These are phyloP conservation scores for Morbakka virulenta DNA, from an alignment of 30 jellyfish, hydroid and myxozoan genomes.

Conservation along the genomic window DNA sequence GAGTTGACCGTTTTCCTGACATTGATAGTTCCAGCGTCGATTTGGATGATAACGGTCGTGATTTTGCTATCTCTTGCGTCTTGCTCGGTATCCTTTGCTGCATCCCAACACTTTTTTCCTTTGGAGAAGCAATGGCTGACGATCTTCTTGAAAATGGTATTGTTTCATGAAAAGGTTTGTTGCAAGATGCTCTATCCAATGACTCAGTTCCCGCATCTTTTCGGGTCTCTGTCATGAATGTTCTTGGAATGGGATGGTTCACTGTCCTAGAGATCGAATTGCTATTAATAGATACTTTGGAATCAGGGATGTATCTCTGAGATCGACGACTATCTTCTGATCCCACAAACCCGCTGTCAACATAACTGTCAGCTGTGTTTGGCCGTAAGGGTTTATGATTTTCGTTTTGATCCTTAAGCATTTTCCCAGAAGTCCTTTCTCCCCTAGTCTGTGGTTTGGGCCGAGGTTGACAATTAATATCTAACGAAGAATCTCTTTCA, in stretches of 20 bases:
- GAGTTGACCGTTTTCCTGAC: not conserved
- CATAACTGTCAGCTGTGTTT: slow-evolving; percentile 68
- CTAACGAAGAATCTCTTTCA: not conserved
- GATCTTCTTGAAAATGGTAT: not conserved
- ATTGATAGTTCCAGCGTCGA: not conserved
- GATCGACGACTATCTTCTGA: slow-evolving; percentile 72
- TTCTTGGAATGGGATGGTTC: not conserved
- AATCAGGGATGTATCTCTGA: slow-evolving; percentile 14
- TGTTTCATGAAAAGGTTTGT: too few species aligned
- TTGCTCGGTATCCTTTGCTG: not conserved
- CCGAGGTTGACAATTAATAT: not conserved
- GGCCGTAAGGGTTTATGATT: slow-evolving; percentile 22
- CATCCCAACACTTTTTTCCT: not conserved
- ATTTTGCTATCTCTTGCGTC: not conserved
- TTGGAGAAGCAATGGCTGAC: not conserved
- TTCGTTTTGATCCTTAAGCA: too few species aligned
- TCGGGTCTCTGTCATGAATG: not conserved
- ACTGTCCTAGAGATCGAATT: not conserved
- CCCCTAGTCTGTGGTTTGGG: not conserved
- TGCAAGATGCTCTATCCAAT: not conserved
- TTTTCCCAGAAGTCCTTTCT: too few species aligned
- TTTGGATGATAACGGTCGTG: not conserved
- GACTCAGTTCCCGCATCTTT: not conserved
- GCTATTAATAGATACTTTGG: not conserved
- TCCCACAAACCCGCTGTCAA: slow-evolving; percentile 75